Evolutionary conservation across 1,140 invertebrate species (phyloP).

Genomic region (Whitmania pigra): DNA sequence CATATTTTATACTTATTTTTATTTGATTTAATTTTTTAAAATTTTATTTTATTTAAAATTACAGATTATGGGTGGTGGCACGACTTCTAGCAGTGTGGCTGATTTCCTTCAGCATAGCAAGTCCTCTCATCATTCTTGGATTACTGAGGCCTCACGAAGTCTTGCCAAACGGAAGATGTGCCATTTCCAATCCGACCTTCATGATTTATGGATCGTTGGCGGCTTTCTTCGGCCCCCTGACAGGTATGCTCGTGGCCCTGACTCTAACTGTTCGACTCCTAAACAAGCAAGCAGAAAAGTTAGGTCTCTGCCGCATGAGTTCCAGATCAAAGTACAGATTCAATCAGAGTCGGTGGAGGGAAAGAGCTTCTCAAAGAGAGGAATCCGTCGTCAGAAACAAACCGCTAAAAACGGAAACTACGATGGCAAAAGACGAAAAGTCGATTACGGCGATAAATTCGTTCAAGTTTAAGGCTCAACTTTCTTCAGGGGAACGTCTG

Average conservation of each 20-base stretch:
- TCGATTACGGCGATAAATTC: no score
- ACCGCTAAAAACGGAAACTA: background rate
- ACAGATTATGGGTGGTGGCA: constrained; percentile 34
- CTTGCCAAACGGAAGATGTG: constrained; percentile 17
- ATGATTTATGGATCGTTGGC: constrained; percentile 63
- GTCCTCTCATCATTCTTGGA: constrained; percentile 71
- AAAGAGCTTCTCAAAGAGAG: background rate
- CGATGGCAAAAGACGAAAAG: background rate
- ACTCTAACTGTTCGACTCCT: constrained; percentile 46
- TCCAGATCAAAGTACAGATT: constrained; percentile 6
- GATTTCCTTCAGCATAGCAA: constrained; percentile 67
- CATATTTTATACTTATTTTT: no score
- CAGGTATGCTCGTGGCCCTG: constrained; percentile 88
- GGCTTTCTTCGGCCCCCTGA: constrained; percentile 84
- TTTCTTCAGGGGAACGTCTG: no score
- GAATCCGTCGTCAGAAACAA: background rate
- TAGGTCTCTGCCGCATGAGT: constrained; percentile 2
- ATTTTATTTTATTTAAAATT: background rate
- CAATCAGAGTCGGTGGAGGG: background rate
- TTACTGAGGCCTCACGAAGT: constrained; percentile 43
- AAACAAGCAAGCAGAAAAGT: background rate
- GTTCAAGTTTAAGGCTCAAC: no score
- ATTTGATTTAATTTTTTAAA: no score
- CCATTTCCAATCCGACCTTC: constrained; percentile 70
- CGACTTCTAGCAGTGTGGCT: constrained; percentile 75